Evolutionary conservation across 1,140 invertebrate genomes (phyloP), one percentile per base, ranked within the genome.

Genomic region (Calephelis virginiensis): DNA sequence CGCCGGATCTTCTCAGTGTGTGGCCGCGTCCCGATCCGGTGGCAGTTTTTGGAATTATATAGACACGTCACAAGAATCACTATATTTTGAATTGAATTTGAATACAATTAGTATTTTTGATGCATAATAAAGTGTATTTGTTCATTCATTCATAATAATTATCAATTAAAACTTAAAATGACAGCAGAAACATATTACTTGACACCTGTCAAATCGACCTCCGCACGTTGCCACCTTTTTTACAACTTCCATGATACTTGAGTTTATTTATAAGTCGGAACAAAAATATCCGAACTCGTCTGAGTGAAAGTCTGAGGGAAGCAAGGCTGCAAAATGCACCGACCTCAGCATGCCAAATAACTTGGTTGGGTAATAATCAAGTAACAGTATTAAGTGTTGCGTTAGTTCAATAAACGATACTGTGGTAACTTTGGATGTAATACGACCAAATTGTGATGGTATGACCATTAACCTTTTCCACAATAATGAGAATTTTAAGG

Each of bases 361-460:
- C 53, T 43, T 56, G 53, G 53, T 56, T 56, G 53, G 28, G 53
- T 56, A 56, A 56, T 56, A 43, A 7, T 8, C 40, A 43, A 43
- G 40, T 43, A 43, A 43, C 40, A 56, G 53, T 56, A 56, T 56
- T 56, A 38, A 56, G 12, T 56, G 53, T 56, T 38, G 53, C 53
- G 28, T 38, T 56, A 56, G 53, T 28, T 56, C 37, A 56, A 28
- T 28, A 56, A 28, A 56, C 53, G 53, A 56, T 56, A 28, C 10
- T 56, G 53, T 56, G 17, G 53, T 56, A 56, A 56, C 53, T 56
- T 8, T 56, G 53, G 53, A 56, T 56, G 53, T 56, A 56, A 56
- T 56, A 56, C 17, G 12, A 56, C 53, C 28, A 56, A 37, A 37
- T 56, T 56, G 6, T 37, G 53, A 28, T 56, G 53, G 53, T 37